Evolutionary conservation across 2,888 invertebrate genomes (phyloP).

Genomic region (Leucoptera coffeella): DNA sequence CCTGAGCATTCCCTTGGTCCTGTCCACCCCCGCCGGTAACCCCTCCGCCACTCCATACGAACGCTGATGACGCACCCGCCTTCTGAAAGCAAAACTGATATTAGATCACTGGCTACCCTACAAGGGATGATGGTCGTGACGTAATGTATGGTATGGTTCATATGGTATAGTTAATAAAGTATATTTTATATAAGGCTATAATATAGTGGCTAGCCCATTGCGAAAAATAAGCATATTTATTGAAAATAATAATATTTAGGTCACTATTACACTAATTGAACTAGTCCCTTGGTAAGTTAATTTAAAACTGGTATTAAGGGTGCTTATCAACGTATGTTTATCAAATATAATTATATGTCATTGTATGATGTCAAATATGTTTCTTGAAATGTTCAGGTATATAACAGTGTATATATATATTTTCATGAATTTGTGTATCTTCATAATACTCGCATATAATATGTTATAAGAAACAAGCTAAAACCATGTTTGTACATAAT

Average conservation of each 20-base stretch:
- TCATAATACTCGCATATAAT: too few species aligned
- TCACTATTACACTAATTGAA: not conserved
- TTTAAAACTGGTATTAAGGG: too few species aligned
- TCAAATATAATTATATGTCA: too few species aligned
- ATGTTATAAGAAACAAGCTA: too few species aligned
- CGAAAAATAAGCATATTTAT: not conserved
- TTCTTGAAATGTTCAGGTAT: too few species aligned
- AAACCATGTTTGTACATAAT: too few species aligned
- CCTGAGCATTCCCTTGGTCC: slow-evolving; percentile 47
- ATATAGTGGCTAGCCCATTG: too few species aligned
- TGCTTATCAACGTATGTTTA: too few species aligned
- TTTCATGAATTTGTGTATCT: too few species aligned
- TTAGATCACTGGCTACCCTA: not conserved
- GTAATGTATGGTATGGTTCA: not conserved
- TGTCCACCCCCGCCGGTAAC: slow-evolving; percentile 51
- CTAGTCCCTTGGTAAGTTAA: not conserved
- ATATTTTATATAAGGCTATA: not conserved
- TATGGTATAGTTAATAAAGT: not conserved
- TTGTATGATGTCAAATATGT: too few species aligned
- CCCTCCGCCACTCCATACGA: slow-evolving; percentile 55
- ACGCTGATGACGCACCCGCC: slow-evolving; percentile 53
- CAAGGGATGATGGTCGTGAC: not conserved
- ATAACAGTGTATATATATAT: too few species aligned
- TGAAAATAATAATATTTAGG: not conserved
- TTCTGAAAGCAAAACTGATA: slow-evolving; percentile 46